Conservation (phyloP, 2,797 vertebrate genomes). For the Cyclopterus lumpus region DNA sequence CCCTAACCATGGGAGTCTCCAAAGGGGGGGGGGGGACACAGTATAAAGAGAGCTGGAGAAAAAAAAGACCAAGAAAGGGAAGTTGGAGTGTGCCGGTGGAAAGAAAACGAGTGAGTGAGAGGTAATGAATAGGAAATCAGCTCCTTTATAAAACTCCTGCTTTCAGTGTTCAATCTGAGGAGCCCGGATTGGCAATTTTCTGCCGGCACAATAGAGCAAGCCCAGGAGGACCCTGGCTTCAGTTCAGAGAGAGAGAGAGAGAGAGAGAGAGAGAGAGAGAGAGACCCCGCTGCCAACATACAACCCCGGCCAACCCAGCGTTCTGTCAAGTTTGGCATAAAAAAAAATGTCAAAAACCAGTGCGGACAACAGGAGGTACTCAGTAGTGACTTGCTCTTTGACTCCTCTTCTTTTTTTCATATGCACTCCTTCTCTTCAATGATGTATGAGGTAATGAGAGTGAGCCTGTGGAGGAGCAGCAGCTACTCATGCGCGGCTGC, state of each 20-base stretch:
- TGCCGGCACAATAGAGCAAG: slow-evolving; percentile 75
- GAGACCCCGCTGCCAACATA: slow-evolving; percentile 38
- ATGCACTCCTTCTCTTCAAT: slow-evolving; percentile 33
- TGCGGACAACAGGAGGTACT: slow-evolving; percentile 63
- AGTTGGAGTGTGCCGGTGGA: slow-evolving; percentile 63
- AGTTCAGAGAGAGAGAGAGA: slow-evolving; percentile 52
- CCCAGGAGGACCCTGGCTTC: slow-evolving; percentile 72
- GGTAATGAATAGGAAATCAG: slow-evolving; percentile 85
- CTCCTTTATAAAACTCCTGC: slow-evolving; percentile 81
- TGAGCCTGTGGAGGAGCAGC: slow-evolving; percentile 22
- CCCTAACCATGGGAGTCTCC: slow-evolving; percentile 55
- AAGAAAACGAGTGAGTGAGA: slow-evolving; percentile 65
- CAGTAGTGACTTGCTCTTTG: slow-evolving; percentile 63
- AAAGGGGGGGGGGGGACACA: slow-evolving; percentile 16
- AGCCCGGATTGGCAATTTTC: slow-evolving; percentile 82
- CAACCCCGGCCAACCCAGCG: slow-evolving; percentile 36
- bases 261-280: slow-evolving; percentile 44
- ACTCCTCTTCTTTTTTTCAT: slow-evolving; percentile 22
- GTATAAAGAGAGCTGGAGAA: slow-evolving; percentile 54
- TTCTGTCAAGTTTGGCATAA: slow-evolving; percentile 70
- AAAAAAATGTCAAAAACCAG: slow-evolving; percentile 42
- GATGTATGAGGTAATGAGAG: slow-evolving; percentile 57
- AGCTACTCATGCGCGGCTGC: slow-evolving; percentile 20
- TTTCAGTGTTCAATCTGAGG: slow-evolving; percentile 83
- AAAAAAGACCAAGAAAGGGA: slow-evolving; percentile 58